Base-by-base conservation (phyloP, 2,797 vertebrate species). In the Oreonectes daqikongensis region DNA sequence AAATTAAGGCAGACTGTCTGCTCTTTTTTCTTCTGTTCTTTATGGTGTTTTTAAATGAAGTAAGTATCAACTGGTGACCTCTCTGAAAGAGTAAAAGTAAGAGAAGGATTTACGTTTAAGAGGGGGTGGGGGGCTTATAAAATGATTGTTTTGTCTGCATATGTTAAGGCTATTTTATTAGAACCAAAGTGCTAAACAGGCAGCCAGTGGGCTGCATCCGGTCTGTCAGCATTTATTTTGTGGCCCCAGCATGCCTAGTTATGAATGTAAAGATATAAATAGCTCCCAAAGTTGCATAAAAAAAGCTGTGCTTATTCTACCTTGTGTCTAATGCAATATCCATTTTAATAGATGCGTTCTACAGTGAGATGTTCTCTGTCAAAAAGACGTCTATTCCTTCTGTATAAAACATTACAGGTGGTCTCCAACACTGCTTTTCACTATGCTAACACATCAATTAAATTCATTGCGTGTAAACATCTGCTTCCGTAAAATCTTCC, bases 41-140 rank as follows among this genome's bases (percentile, higher is more conserved):
- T 64, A 60, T 52, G 61, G 52, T n/a, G 64, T 64, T 59, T 75
- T 69, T 79, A 72, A 75, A 78, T 69, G 73, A 79, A 81, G 64
- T 26, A 79, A 69, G 69, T 42, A 72, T 50, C 20, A 66, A 52
- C 48, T 60, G 48, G 3, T 69, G 40, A 65, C 22, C 68, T 63
- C 8, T 69, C 28, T 32, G 9, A 59, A 15, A 12, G 2, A 68
- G 26, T 46, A 17, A 59, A 57, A 67, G 4, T 18, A 30, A 26
- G 28, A 52, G n/a, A n/a, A n/a, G n/a, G n/a, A n/a, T n/a, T n/a
- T n/a, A n/a, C n/a, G n/a, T n/a, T n/a, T n/a, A n/a, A n/a, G n/a
- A n/a, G n/a, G n/a, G n/a, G n/a, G n/a, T n/a, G n/a, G n/a, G n/a
- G 44, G 14, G 35, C 46, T 26, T 20, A n/a, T 67, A 40, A 30